Evolutionary conservation across 2,888 invertebrate species (phyloP).

Genomic region (Dicyrtomina minuta): DNA sequence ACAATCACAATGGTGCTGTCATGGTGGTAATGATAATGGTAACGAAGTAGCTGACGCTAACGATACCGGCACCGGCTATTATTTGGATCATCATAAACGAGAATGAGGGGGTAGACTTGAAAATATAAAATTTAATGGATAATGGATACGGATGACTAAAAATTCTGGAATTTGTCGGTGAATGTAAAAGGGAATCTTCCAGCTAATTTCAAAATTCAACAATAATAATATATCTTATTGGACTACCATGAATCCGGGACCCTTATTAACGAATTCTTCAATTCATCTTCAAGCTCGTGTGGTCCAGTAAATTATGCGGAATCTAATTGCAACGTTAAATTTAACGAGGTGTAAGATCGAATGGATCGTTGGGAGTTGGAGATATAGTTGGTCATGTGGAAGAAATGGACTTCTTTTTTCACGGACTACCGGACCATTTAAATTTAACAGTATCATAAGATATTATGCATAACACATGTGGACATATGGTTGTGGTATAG

Average conservation of each 20-base stretch:
- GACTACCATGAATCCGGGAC: conserved; percentile 11
- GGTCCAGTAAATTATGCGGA: conserved; percentile 5
- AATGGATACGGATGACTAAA: too few species aligned
- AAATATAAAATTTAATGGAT: too few species aligned
- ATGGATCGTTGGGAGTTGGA: too few species aligned
- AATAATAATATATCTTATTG: not conserved
- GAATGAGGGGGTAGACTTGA: too few species aligned
- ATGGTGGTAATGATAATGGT: too few species aligned
- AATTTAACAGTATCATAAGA: conserved; percentile 24
- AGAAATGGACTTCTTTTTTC: not conserved
- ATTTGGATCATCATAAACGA: too few species aligned
- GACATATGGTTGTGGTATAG: too few species aligned
- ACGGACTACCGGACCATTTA: conserved; percentile 31
- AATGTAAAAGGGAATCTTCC: not conserved
- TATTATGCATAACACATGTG: too few species aligned
- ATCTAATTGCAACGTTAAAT: conserved; percentile 31
- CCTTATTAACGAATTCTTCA: conserved; percentile 26
- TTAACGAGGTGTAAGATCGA: conserved; percentile 34
- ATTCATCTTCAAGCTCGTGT: conserved; percentile 16
- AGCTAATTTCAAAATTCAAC: not conserved
- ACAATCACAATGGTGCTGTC: too few species aligned
- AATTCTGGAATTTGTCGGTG: not conserved
- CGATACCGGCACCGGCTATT: too few species aligned
- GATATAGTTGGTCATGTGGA: conserved; percentile 10
- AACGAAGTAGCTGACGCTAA: too few species aligned